Evolutionary conservation across 1,140 invertebrate genomes (phyloP), one percentile per base, ranked within the genome.

Genomic region (Zaprionus ornatus): DNA sequence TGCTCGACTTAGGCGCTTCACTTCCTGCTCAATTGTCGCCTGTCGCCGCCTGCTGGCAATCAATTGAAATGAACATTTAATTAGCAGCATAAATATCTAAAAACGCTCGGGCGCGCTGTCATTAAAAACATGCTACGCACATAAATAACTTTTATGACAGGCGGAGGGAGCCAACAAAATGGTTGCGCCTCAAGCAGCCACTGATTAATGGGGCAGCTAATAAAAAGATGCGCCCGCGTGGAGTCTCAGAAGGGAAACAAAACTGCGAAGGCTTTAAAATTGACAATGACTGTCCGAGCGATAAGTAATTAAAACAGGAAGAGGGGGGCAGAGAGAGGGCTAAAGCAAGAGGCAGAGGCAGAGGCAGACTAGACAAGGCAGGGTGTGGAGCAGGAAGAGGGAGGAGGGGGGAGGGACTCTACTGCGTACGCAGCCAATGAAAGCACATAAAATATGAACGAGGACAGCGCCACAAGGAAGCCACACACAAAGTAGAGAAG

Each of bases 31-130:
- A 21, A 48, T 7, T 23, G 21, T 19, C 17, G 45, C 45, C 45
- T 17, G 45, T 50, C 45, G 45, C 45, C 19, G 19, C 17, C 9
- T 6, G 12, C 2, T 9, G 6, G 55, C 29, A 55, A 62, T 83
- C 85, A 84, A 84, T 87, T 69, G 80, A 80, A 88, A 84, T 84
- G 77, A 84, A 84, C 84, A 88, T 88, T 88, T 87, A 87, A 87
- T 87, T 88, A 79, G 77, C 74, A 45, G 74, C 45, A 70, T 85
- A 82, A 88, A 80, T 72, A 66, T 32, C 19, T 40, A 13, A 23
- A 23, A 59, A 15, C 17, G 9, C 17, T 10, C 15, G 6, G n/a
- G 13, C 10, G 5, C 32, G 56, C 9, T 32, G 29, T 65, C 82
- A 77, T 80, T 84, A 73, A 80, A 83, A 84, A 54, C 68, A 72